Evolutionary conservation across 2,113 vertebrate genomes (phyloP).

Genomic region (Crotophaga sulcirostris): DNA sequence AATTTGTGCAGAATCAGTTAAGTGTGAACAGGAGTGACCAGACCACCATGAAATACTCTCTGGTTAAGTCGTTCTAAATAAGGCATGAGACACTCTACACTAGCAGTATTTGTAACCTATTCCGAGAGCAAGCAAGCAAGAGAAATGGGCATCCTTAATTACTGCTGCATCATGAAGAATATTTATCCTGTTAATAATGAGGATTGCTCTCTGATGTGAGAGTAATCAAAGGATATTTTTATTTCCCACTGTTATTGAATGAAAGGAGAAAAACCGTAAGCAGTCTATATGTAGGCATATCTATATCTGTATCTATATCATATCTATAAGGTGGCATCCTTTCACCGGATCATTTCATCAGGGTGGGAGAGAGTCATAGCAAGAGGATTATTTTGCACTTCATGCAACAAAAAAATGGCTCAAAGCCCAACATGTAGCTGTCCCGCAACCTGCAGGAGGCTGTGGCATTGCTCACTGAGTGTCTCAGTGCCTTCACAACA

Average conservation of each 20-base stretch:
- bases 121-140: background rate
- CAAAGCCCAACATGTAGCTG: background rate
- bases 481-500: background rate
- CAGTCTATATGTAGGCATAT: background rate
- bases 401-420: background rate
- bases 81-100: background rate
- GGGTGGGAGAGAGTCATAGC: background rate
- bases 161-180: background rate
- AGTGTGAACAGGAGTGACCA: slow-evolving; percentile 39
- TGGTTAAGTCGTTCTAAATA: background rate
- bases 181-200: background rate
- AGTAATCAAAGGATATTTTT: background rate
- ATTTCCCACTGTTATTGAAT: background rate
- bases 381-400: background rate
- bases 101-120: background rate
- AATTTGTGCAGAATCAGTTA: slow-evolving; percentile 28
- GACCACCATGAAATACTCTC: slow-evolving; percentile 43
- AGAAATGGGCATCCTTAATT: background rate
- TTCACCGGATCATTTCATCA: background rate
- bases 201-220: background rate
- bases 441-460: background rate
- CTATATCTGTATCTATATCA: no score
- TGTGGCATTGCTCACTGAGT: background rate
- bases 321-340: background rate
- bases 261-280: background rate